phyloP scores from a whole-genome alignment of 2,888 invertebrate species.

The Leptura quadrifasciata region DNA sequence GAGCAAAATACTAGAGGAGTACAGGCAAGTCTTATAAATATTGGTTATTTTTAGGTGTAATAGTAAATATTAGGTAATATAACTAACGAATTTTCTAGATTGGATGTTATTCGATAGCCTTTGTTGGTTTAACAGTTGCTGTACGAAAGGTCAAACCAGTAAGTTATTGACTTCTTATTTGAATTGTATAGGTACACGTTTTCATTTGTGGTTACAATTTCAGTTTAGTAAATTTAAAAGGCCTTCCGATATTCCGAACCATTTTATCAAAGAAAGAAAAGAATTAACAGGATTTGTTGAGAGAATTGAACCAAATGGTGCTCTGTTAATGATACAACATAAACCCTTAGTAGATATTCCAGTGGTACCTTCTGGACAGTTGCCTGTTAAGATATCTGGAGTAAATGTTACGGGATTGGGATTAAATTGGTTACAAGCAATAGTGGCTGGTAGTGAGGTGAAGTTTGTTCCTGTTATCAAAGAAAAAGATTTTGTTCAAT shows the following conservation, averaged over 20 bases:
- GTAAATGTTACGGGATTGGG: slow-evolving; percentile 75
- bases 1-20: slow-evolving; percentile 71
- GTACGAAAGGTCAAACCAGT: slow-evolving; percentile 76
- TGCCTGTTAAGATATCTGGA: slow-evolving; percentile 76
- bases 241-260: slow-evolving; percentile 71
- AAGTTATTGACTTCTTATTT: slow-evolving; percentile 64
- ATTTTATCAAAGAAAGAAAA: slow-evolving; percentile 69
- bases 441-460: slow-evolving; percentile 71
- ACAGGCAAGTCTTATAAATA: slow-evolving; percentile 64
- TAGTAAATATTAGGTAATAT: slow-evolving; percentile 39
- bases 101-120: slow-evolving; percentile 76
- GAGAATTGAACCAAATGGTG: slow-evolving; percentile 71
- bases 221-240: slow-evolving; percentile 72
- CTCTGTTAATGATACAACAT: slow-evolving; percentile 72
- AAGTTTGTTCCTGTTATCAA: slow-evolving; percentile 72
- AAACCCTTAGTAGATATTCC: slow-evolving; percentile 69
- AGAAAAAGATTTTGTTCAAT: slow-evolving; percentile 72
- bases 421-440: slow-evolving; percentile 73
- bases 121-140: slow-evolving; percentile 74
- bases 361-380: slow-evolving; percentile 63
- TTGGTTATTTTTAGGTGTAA: slow-evolving; percentile 30
- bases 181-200: slow-evolving; percentile 14
- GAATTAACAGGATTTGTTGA: slow-evolving; percentile 71
- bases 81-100: slow-evolving; percentile 67
- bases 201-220: slow-evolving; percentile 44